These are phyloP conservation scores for Dasyurus viverrinus DNA, from an alignment of 2,113 vertebrate genomes.

Conservation along the genomic window DNA sequence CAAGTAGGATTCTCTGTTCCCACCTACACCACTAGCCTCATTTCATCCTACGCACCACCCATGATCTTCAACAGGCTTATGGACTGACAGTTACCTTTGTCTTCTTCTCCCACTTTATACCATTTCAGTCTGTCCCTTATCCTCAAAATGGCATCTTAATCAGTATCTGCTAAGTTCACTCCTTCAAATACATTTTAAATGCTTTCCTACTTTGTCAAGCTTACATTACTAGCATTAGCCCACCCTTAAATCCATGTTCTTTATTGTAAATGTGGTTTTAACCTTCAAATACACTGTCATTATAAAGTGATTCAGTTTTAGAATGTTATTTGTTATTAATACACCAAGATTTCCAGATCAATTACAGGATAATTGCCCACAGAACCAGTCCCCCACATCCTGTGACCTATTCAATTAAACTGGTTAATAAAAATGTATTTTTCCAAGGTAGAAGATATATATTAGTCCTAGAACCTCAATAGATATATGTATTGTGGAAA, in stretches of 20 bases:
- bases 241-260: not conserved
- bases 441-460: too few species aligned
- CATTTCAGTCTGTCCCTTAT: not conserved
- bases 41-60: constrained; percentile 1
- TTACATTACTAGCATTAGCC: constrained; percentile 23
- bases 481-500: too few species aligned
- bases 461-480: too few species aligned
- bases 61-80: not conserved
- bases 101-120: constrained; percentile 10
- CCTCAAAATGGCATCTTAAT: constrained; percentile 46
- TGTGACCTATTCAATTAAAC: too few species aligned
- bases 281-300: not conserved
- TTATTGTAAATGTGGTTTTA: constrained; percentile 23
- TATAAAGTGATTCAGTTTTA: not conserved
- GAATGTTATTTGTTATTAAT: constrained; percentile 2
- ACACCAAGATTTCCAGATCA: too few species aligned
- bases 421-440: too few species aligned
- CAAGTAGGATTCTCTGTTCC: constrained; percentile 13
- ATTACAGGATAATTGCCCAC: too few species aligned
- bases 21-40: not conserved
- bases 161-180: not conserved
- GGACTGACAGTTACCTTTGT: constrained; percentile 27
- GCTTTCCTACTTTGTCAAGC: not conserved
- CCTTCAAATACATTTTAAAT: not conserved
- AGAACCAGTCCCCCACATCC: too few species aligned